Conservation (phyloP, 2,888 invertebrate genomes). For the Resseliella maxima region DNA sequence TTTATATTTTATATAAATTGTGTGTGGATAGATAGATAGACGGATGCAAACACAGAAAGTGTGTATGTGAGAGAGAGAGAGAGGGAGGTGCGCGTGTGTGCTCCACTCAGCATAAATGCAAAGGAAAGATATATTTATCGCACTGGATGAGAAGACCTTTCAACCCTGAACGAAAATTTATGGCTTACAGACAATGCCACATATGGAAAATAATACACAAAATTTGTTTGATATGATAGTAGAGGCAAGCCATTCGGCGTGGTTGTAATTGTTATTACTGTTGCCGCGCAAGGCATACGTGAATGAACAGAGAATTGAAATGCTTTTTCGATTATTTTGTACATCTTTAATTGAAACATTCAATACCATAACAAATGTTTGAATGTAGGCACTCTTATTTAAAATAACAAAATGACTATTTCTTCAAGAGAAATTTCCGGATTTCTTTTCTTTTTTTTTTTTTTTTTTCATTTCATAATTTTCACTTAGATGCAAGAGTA, state of each 20-base stretch:
- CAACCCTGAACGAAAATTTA: conserved; percentile 57
- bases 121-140: conserved; percentile 54
- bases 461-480: background rate
- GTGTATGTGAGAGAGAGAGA: too few relatives aligned
- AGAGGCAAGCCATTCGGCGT: background rate
- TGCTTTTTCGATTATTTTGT: conserved; percentile 24
- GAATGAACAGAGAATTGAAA: background rate
- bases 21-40: background rate
- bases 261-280: conserved; percentile 51
- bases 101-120: conserved; percentile 43
- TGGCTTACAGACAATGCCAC: conserved; percentile 56
- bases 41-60: background rate
- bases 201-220: conserved; percentile 56
- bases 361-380: conserved; percentile 21
- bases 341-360: conserved; percentile 26
- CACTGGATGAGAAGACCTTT: conserved; percentile 56
- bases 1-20: conserved; percentile 47
- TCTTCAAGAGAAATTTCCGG: background rate
- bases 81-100: background rate
- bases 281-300: conserved; percentile 26
- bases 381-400: background rate
- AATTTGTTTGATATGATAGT: conserved; percentile 35
- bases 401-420: too few relatives aligned
- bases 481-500: background rate
- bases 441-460: background rate